A percentile compares a stretch with the other conserved stretches of the same genome.
Evolutionary conservation across 2,888 invertebrate species (phyloP).

Genomic region (Drepana falcataria): DNA sequence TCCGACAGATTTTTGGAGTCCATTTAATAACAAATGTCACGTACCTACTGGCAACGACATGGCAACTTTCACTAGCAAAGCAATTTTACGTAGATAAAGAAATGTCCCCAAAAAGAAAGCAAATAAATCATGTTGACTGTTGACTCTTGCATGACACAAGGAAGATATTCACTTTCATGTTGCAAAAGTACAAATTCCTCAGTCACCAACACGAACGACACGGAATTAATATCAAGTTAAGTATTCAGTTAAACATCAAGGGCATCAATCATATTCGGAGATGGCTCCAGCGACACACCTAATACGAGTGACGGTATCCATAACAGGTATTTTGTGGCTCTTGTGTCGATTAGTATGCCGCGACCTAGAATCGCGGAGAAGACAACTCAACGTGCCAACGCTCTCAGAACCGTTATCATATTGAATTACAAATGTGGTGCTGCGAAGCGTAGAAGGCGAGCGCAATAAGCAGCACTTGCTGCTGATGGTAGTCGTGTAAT

Average conservation of each 20-base stretch:
- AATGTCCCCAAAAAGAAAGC: constrained; percentile 58
- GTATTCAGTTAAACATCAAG: constrained; percentile 12
- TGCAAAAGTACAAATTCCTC: constrained; percentile 29
- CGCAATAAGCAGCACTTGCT: constrained; percentile 37
- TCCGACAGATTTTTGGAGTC: neutral
- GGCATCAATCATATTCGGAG: constrained; percentile 5
- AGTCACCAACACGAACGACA: constrained; percentile 12
- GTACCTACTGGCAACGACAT: constrained; percentile 34
- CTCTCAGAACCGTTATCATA: constrained; percentile 67
- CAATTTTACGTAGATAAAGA: constrained; percentile 52
- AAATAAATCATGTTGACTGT: constrained; percentile 54
- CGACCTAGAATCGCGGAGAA: constrained; percentile 56
- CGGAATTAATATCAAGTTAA: constrained; percentile 7
- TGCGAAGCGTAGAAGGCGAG: constrained; percentile 36
- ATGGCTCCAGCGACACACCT: constrained; percentile 22
- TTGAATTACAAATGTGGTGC: constrained; percentile 68
- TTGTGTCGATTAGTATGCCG: constrained; percentile 42
- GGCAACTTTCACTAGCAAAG: constrained; percentile 60
- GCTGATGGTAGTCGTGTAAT: constrained; percentile 52
- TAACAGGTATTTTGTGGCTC: constrained; percentile 19
- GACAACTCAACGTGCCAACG: constrained; percentile 53
- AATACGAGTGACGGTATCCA: constrained; percentile 21
- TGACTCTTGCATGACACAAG: constrained; percentile 32
- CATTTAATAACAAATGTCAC: constrained; percentile 32
- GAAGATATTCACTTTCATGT: constrained; percentile 57